Evolutionary conservation across 2,797 vertebrate genomes (phyloP).

Genomic region (Sebastes alutus): DNA sequence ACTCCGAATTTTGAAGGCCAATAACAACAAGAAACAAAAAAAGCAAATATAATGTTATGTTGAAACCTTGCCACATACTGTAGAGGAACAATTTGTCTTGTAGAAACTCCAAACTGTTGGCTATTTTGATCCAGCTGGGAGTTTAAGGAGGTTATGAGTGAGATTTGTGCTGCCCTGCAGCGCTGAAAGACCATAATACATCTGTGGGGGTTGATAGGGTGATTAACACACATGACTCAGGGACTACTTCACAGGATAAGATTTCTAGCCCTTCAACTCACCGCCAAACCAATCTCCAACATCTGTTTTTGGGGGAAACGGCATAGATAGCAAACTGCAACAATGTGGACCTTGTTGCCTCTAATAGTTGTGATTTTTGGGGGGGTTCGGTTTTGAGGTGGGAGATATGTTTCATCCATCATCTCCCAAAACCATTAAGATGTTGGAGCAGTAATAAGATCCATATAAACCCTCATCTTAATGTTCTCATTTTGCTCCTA

Average conservation of each 20-base stretch:
- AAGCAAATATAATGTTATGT: background rate
- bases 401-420: background rate
- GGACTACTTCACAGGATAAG: background rate
- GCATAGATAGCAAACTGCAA: no score
- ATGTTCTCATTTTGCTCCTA: background rate
- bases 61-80: background rate
- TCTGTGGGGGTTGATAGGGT: conserved; percentile 4
- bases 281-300: background rate
- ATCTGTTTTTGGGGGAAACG: background rate
- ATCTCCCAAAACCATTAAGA: background rate
- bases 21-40: background rate
- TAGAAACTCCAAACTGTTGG: background rate
- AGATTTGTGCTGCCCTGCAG: background rate
- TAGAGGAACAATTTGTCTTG: background rate
- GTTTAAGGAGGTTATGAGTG: conserved; percentile 8
- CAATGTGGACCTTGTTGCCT: background rate
- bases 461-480: background rate
- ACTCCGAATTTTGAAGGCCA: background rate
- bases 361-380: background rate
- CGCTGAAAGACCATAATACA: background rate
- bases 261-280: background rate
- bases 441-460: background rate
- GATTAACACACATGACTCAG: conserved; percentile 18
- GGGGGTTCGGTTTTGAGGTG: background rate
- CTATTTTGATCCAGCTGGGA: background rate